A percentile compares a stretch with the other conserved stretches of the same genome.
Evolutionary conservation across 2,797 vertebrate species (phyloP).

Genomic region (Spinus olivaceus): DNA sequence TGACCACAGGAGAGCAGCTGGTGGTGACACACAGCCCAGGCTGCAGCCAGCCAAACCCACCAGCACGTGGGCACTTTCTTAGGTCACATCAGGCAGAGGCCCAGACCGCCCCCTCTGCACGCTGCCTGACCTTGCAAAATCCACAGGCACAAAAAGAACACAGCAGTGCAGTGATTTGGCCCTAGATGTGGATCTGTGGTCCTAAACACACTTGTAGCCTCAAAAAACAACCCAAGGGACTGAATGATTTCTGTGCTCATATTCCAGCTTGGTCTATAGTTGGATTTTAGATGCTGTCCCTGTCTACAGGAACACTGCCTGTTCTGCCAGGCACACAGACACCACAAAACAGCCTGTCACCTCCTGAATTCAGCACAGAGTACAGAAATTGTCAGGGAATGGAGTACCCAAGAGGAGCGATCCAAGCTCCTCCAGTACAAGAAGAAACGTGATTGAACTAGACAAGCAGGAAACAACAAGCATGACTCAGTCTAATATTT

Average conservation of each 20-base stretch:
- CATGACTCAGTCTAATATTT: neutral
- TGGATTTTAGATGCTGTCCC: neutral
- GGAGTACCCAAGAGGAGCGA: neutral
- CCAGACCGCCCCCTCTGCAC: neutral
- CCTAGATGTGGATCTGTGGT: fast-evolving
- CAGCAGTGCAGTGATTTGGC: neutral
- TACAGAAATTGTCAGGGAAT: neutral
- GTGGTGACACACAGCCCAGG: neutral
- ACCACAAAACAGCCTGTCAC: neutral
- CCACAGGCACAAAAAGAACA: neutral
- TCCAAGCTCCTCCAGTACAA: neutral
- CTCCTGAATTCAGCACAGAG: neutral
- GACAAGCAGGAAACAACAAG: neutral
- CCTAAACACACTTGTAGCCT: neutral
- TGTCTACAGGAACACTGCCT: neutral
- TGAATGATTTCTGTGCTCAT: neutral
- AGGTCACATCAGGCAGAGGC: neutral
- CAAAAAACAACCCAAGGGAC: neutral
- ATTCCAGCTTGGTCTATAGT: neutral
- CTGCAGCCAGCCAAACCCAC: neutral
- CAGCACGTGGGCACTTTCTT: neutral
- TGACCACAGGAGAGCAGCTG: neutral
- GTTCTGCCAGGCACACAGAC: neutral
- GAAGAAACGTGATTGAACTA: neutral
- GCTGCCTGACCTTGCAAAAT: neutral